Percentiles rank a stretch among this genome's conserved stretches.
phyloP scores from a whole-genome alignment of 2,797 vertebrate genomes.

The Coranthus polyacanthus region DNA sequence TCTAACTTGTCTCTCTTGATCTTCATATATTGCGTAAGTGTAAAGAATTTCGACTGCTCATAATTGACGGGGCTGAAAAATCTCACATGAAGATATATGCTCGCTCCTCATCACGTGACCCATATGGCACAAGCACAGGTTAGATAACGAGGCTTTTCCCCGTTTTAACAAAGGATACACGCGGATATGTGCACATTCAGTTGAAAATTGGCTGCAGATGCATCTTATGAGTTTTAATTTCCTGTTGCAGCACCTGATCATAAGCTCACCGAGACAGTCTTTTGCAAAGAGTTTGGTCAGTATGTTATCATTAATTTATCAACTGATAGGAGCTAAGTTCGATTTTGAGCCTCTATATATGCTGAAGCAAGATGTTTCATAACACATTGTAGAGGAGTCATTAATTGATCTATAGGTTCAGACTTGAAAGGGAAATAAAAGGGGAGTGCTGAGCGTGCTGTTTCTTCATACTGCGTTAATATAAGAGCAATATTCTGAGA shows the following conservation, averaged over 20 bases:
- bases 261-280: slow-evolving; percentile 22
- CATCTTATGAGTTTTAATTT: slow-evolving; percentile 46
- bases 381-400: too few relatives aligned
- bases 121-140: not conserved
- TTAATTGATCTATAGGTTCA: too few relatives aligned
- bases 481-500: slow-evolving; percentile 35
- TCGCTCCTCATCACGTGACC: not conserved
- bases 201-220: slow-evolving; percentile 40
- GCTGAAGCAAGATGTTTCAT: too few relatives aligned
- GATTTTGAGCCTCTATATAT: too few relatives aligned
- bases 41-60: not conserved
- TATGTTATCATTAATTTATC: not conserved
- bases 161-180: slow-evolving; percentile 7
- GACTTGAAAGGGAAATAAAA: slow-evolving; percentile 15
- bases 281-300: not conserved
- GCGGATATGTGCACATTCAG: slow-evolving; percentile 10
- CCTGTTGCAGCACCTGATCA: slow-evolving; percentile 36
- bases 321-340: not conserved
- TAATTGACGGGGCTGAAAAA: not conserved
- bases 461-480: slow-evolving; percentile 11
- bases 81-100: not conserved
- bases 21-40: slow-evolving; percentile 16
- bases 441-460: not conserved
- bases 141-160: slow-evolving; percentile 14
- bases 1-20: slow-evolving; percentile 33